phyloP scores from a whole-genome alignment of 2,888 invertebrate genomes.

The Lordiphosa andalusiaca region DNA sequence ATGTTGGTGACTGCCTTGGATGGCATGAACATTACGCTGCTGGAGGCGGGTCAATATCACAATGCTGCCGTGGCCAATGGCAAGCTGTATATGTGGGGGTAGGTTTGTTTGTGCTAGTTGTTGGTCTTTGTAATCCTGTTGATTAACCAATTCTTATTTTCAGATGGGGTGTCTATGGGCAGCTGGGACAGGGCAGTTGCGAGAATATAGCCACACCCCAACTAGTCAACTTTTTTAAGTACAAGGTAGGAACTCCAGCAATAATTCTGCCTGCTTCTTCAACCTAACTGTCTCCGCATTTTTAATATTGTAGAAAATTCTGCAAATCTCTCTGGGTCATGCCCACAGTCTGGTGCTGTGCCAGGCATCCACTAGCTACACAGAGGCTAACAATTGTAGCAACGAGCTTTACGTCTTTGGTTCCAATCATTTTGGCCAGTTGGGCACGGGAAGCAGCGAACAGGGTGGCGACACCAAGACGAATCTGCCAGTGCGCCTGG shows the following conservation, averaged over 20 bases:
- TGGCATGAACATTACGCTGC: conserved; percentile 84
- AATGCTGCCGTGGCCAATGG: conserved; percentile 90
- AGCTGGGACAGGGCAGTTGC: conserved; percentile 91
- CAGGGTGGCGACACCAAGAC: conserved; percentile 67
- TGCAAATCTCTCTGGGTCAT: conserved; percentile 81
- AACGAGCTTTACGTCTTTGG: conserved; percentile 89
- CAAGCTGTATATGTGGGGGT: conserved; percentile 94
- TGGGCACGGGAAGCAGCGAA: conserved; percentile 84
- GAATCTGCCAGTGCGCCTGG: conserved; percentile 80
- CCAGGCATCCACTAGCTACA: conserved; percentile 39
- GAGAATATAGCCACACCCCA: conserved; percentile 85
- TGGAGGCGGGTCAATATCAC: conserved; percentile 95
- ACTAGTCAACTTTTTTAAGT: conserved; percentile 80
- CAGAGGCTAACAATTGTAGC: conserved; percentile 47
- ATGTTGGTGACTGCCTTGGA: conserved; percentile 84
- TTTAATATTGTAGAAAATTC: conserved; percentile 73
- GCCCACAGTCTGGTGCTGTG: conserved; percentile 80
- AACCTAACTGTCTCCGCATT: not conserved
- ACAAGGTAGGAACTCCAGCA: conserved; percentile 73
- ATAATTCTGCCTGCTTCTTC: not conserved
- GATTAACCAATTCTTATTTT: not conserved
- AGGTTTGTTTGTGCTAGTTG: conserved; percentile 30
- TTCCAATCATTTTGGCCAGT: conserved; percentile 91
- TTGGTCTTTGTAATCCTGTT: not conserved
- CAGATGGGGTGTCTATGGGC: conserved; percentile 96